Conservation (phyloP, 1,140 invertebrate genomes). For the Lucilia cuprina region DNA sequence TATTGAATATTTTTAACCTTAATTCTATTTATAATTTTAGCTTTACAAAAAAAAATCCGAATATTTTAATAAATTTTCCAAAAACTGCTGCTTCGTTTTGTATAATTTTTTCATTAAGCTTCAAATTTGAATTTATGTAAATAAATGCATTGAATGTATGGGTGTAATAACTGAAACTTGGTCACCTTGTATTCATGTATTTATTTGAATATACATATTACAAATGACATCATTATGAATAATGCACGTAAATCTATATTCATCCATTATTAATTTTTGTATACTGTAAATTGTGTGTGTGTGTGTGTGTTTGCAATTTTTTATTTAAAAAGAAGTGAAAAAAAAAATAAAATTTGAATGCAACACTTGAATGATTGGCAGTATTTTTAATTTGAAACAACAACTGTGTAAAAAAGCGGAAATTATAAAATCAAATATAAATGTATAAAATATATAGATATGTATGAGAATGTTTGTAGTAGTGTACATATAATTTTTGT, state of each 20-base stretch:
- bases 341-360: not conserved
- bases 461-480: not conserved
- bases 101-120: no score
- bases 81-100: no score
- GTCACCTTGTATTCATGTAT: no score
- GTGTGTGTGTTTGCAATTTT: not conserved
- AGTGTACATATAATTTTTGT: not conserved
- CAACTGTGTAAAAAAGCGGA: not conserved
- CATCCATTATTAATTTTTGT: not conserved
- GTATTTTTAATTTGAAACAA: not conserved
- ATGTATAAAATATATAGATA: not conserved
- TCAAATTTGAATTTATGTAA: no score
- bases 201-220: not conserved
- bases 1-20: no score
- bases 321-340: not conserved
- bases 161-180: no score
- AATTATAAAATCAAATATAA: conserved; percentile 13
- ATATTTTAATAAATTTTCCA: no score
- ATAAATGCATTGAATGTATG: no score
- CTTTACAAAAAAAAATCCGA: no score
- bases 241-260: not conserved
- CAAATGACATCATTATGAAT: not conserved
- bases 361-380: conserved; percentile 10
- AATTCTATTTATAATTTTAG: no score
- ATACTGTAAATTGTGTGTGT: not conserved